These are phyloP conservation scores for Naja naja DNA, from an alignment of 2,113 vertebrate species.

Conservation along the genomic window DNA sequence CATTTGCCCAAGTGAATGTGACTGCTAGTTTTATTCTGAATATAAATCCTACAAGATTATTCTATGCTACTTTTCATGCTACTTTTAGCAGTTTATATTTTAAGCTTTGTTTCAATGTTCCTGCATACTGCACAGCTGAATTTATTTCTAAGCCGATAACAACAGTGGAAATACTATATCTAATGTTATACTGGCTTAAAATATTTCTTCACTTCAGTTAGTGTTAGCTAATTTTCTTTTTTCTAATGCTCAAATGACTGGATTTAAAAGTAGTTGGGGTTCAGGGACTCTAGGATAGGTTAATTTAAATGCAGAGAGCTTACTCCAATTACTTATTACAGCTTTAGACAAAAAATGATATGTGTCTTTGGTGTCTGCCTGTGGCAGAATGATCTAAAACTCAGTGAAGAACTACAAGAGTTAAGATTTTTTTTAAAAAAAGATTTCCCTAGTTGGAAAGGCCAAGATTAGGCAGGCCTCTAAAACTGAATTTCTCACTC, in stretches of 20 bases:
- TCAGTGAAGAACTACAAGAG: background rate
- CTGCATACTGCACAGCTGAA: background rate
- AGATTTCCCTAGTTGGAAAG: conserved; percentile 11
- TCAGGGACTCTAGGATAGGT: background rate
- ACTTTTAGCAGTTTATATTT: background rate
- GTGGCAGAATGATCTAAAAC: background rate
- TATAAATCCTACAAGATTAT: background rate
- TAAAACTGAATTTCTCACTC: conserved; percentile 14
- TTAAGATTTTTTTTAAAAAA: background rate
- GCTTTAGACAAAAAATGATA: conserved; percentile 7
- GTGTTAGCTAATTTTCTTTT: background rate
- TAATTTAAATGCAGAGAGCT: conserved; percentile 19
- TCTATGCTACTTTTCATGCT: background rate
- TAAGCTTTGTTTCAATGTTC: background rate
- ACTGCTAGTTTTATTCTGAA: background rate
- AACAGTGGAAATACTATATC: background rate
- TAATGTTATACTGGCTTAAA: background rate
- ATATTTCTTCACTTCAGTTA: background rate
- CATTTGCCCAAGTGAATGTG: background rate
- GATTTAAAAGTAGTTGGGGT: conserved; percentile 1
- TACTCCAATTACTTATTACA: conserved; percentile 7
- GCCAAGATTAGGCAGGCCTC: background rate
- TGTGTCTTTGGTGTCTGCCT: background rate
- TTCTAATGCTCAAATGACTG: background rate
- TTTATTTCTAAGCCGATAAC: background rate